Evolutionary conservation across 2,113 vertebrate genomes (phyloP).

Genomic region (Acanthochromis polyacanthus): DNA sequence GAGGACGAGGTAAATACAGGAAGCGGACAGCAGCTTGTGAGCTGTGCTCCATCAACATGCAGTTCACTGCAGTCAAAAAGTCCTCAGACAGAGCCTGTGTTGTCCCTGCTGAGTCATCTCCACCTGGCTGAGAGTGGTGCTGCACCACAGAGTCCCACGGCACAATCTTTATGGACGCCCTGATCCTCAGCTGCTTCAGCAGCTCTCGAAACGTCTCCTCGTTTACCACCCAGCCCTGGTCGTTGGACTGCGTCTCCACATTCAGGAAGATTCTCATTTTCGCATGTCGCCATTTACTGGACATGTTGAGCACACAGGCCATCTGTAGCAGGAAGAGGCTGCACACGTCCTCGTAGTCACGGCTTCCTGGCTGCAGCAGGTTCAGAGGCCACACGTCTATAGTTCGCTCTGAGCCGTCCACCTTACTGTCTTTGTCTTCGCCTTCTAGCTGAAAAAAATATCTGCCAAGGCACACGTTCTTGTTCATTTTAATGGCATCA

Average conservation of each 20-base stretch:
- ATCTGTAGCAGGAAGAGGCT: conserved; percentile 94
- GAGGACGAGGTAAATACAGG: conserved; percentile 90
- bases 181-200: conserved; percentile 89
- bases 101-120: conserved; percentile 5
- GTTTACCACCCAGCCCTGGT: conserved; percentile 87
- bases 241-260: conserved; percentile 83
- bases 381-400: conserved; percentile 94
- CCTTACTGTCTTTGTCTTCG: conserved; percentile 71
- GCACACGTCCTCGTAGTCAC: conserved; percentile 88
- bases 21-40: conserved; percentile 87
- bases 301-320: conserved; percentile 95
- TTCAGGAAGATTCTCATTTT: conserved; percentile 92
- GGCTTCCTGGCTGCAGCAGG: conserved; percentile 86
- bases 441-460: conserved; percentile 85
- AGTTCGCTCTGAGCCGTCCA: conserved; percentile 71
- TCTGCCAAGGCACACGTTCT: conserved; percentile 91
- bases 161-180: conserved; percentile 90
- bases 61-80: conserved; percentile 80
- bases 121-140: conserved; percentile 57
- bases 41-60: conserved; percentile 78
- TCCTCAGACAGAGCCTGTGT: conserved; percentile 51
- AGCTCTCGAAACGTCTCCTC: conserved; percentile 89
- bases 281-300: conserved; percentile 89
- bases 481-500: conserved; percentile 93
- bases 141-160: conserved; percentile 87